A percentile compares a stretch with the other conserved stretches of the same genome.
Evolutionary conservation across 2,888 invertebrate species (phyloP).

Genomic region (Chymomyza amoena): DNA sequence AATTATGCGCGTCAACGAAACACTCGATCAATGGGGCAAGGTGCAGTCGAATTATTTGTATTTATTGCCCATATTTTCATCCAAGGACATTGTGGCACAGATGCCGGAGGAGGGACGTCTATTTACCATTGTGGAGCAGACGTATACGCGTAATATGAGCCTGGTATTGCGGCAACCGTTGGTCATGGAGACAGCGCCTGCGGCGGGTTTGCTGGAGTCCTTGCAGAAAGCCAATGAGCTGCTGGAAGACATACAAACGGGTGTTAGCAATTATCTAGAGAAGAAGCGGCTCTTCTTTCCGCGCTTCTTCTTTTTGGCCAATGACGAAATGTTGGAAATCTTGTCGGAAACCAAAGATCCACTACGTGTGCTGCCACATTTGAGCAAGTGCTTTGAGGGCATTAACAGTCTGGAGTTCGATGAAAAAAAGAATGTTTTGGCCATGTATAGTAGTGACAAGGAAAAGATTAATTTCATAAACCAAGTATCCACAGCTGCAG

Average conservation of each 20-base stretch:
- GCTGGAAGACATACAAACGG: slow-evolving; percentile 83
- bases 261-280: slow-evolving; percentile 84
- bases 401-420: slow-evolving; percentile 81
- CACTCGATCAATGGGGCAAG: slow-evolving; percentile 83
- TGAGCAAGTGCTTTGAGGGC: slow-evolving; percentile 86
- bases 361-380: slow-evolving; percentile 81
- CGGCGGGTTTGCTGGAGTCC: slow-evolving; percentile 84
- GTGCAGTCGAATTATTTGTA: slow-evolving; percentile 84
- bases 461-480: slow-evolving; percentile 81
- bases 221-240: slow-evolving; percentile 81
- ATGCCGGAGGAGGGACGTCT: slow-evolving; percentile 84
- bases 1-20: slow-evolving; percentile 80
- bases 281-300: slow-evolving; percentile 84
- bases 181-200: slow-evolving; percentile 80
- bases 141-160: slow-evolving; percentile 79
- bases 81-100: slow-evolving; percentile 83
- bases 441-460: slow-evolving; percentile 82
- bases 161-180: slow-evolving; percentile 73
- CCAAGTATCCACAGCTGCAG: slow-evolving; percentile 80
- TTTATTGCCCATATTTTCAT: slow-evolving; percentile 84
- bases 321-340: slow-evolving; percentile 86
- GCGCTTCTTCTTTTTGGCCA: slow-evolving; percentile 87
- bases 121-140: slow-evolving; percentile 80
- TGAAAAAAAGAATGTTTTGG: slow-evolving; percentile 80
- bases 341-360: slow-evolving; percentile 85